Conservation (phyloP, 2,113 vertebrate genomes). For the Pteruthius melanotis region DNA sequence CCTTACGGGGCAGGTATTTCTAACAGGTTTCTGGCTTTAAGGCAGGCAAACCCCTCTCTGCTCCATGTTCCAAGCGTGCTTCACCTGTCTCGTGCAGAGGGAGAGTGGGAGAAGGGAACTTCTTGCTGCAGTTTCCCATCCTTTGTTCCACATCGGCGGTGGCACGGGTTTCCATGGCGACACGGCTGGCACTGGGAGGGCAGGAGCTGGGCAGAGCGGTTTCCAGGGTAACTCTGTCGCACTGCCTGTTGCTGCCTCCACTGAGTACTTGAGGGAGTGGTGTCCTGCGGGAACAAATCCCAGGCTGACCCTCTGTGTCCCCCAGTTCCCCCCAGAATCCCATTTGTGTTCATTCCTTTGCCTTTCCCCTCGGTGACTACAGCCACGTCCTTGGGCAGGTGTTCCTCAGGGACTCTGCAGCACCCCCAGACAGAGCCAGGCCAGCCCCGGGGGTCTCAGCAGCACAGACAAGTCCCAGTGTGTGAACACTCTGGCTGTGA, state of each 20-base stretch:
- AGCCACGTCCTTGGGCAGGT: background rate
- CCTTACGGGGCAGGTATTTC: background rate
- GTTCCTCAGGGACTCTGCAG: background rate
- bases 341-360: background rate
- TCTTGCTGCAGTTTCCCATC: background rate
- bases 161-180: conserved; percentile 2
- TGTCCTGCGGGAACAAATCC: background rate
- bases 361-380: background rate
- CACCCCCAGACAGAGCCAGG: background rate
- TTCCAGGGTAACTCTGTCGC: conserved; percentile 31
- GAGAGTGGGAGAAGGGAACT: background rate
- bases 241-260: background rate
- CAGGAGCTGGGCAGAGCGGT: conserved; percentile 39
- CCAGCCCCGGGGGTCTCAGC: accelerated
- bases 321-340: background rate
- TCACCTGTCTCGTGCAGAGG: background rate
- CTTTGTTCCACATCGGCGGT: conserved; percentile 33
- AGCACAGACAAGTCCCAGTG: background rate
- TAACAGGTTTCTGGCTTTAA: background rate
- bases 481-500: background rate
- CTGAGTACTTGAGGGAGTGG: background rate
- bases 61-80: accelerated
- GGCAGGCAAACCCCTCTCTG: background rate
- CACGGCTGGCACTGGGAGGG: background rate
- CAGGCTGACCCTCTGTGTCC: background rate